phyloP scores from a whole-genome alignment of 2,113 vertebrate species.

The Aptenodytes forsteri region DNA sequence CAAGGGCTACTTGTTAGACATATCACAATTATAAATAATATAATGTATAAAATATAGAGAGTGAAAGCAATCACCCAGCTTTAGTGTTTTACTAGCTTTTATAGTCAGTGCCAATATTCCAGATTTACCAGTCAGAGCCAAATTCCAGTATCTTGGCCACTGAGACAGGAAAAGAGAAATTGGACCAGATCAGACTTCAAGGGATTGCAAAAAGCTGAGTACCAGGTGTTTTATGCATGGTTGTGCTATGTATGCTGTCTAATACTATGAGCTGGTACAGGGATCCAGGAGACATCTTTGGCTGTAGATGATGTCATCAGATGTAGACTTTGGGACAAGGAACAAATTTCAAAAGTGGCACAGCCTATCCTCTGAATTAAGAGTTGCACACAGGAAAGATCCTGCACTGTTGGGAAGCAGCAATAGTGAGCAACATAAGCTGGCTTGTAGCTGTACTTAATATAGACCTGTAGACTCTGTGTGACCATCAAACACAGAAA shows the following conservation, averaged over 20 bases:
- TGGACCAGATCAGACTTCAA: neutral
- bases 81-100: neutral
- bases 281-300: neutral
- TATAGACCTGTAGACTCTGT: neutral
- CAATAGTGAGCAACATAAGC: neutral
- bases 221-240: neutral
- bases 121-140: neutral
- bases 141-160: neutral
- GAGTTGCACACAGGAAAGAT: neutral
- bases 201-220: neutral
- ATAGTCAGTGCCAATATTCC: neutral
- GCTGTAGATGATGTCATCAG: neutral
- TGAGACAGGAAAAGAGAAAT: neutral
- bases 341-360: neutral
- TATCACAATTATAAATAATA: neutral
- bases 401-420: neutral
- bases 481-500: neutral
- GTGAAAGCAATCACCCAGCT: neutral
- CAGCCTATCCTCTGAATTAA: neutral
- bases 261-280: neutral
- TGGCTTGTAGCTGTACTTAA: neutral
- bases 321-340: neutral
- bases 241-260: neutral
- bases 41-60: neutral
- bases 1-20: neutral